A percentile compares a stretch with the other conserved stretches of the same genome.
Evolutionary conservation across 2,113 vertebrate genomes (phyloP).

Genomic region (Heteronetta atricapilla): DNA sequence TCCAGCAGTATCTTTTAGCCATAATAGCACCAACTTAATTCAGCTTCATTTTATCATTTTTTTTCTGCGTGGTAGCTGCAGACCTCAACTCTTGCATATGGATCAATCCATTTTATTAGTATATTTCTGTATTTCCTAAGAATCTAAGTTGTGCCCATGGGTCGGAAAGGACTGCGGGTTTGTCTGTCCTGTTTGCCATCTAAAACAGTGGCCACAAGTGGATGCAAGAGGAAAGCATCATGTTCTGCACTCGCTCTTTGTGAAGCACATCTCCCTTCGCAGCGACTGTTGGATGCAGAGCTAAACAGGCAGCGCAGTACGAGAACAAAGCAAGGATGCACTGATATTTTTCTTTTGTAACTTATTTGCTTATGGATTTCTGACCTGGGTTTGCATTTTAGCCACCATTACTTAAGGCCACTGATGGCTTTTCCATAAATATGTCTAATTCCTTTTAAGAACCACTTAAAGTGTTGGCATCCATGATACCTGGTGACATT

Average conservation of each 20-base stretch:
- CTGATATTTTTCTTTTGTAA: neutral
- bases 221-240: neutral
- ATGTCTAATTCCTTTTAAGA: neutral
- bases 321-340: neutral
- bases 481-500: neutral
- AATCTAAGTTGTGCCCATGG: fast-evolving
- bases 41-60: neutral
- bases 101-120: neutral
- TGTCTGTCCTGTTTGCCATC: neutral
- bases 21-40: fast-evolving
- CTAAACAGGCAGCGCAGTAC: neutral
- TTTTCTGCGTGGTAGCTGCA: neutral
- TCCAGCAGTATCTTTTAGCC: neutral
- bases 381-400: neutral
- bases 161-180: neutral
- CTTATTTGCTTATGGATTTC: neutral
- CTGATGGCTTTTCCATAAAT: neutral
- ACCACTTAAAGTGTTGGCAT: neutral
- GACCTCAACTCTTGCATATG: neutral
- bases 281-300: neutral
- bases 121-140: neutral
- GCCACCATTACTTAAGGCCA: neutral
- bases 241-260: neutral
- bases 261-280: neutral
- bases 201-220: neutral